Percentiles rank a stretch among this genome's conserved stretches.
Conservation (phyloP, 2,797 vertebrate genomes). For the Poeciliopsis infans region DNA sequence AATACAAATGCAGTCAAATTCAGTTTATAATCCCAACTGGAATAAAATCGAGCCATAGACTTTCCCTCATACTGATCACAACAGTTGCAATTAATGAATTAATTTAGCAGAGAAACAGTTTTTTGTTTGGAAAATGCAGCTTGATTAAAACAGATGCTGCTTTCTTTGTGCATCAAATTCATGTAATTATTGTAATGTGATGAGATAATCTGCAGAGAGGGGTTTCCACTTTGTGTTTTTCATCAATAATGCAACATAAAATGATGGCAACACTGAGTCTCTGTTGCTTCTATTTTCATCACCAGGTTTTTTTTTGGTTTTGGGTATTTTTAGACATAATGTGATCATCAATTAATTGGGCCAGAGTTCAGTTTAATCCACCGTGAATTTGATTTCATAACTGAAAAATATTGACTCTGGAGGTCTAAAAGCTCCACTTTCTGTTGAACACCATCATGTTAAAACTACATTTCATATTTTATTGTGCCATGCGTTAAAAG, state of each 20-base stretch:
- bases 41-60: background rate
- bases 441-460: background rate
- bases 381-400: constrained; percentile 23
- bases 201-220: constrained; percentile 40
- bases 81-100: background rate
- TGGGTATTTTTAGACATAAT: constrained; percentile 39
- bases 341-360: constrained; percentile 52
- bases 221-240: constrained; percentile 47
- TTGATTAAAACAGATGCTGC: constrained; percentile 1
- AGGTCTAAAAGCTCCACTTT: background rate
- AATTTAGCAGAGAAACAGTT: background rate
- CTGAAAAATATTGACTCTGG: background rate
- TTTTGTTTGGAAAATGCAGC: background rate
- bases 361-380: constrained; percentile 30
- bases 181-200: constrained; percentile 20
- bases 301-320: constrained; percentile 37
- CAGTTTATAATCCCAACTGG: background rate
- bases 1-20: background rate
- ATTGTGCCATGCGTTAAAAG: background rate
- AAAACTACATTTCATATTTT: background rate
- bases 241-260: constrained; percentile 2
- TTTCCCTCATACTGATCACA: background rate
- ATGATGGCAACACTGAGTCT: background rate
- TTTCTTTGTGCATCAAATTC: constrained; percentile 25
- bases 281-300: constrained; percentile 9